phyloP scores from a whole-genome alignment of 2,888 invertebrate genomes.

The Pantelozetes paolii region DNA sequence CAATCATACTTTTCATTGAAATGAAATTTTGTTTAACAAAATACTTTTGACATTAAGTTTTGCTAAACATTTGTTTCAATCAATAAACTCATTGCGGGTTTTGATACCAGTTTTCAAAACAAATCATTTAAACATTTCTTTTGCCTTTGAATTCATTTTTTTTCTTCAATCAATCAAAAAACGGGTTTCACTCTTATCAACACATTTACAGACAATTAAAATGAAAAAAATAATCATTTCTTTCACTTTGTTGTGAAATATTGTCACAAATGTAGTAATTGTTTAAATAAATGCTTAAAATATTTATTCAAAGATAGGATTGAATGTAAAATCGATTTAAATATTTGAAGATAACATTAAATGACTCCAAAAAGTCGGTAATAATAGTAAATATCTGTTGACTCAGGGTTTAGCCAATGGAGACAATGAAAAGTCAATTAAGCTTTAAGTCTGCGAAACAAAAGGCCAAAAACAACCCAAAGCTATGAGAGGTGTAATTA shows the following conservation, averaged over 20 bases:
- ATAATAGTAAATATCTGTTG: no score
- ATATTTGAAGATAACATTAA: conserved; percentile 4
- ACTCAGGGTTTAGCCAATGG: no score
- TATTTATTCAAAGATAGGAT: neutral
- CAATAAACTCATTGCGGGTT: neutral
- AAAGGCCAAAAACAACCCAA: no score
- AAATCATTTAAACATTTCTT: neutral
- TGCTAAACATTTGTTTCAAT: neutral
- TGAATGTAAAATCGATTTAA: neutral
- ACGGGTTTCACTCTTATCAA: neutral
- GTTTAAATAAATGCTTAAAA: neutral
- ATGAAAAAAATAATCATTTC: neutral
- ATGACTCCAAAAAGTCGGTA: no score
- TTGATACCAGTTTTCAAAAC: neutral
- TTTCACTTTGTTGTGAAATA: neutral
- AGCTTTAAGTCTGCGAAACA: neutral
- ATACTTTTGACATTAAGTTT: neutral
- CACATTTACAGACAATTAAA: conserved; percentile 13
- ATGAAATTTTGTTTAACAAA: neutral
- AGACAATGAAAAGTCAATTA: neutral
- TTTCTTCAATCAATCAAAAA: neutral
- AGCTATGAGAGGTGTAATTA: no score
- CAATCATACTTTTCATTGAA: neutral
- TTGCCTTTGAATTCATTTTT: neutral
- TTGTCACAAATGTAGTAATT: conserved; percentile 1